A percentile compares a stretch with the other conserved stretches of the same genome.
phyloP scores from a whole-genome alignment of 2,888 invertebrate species.

The Thereva nobilitata region DNA sequence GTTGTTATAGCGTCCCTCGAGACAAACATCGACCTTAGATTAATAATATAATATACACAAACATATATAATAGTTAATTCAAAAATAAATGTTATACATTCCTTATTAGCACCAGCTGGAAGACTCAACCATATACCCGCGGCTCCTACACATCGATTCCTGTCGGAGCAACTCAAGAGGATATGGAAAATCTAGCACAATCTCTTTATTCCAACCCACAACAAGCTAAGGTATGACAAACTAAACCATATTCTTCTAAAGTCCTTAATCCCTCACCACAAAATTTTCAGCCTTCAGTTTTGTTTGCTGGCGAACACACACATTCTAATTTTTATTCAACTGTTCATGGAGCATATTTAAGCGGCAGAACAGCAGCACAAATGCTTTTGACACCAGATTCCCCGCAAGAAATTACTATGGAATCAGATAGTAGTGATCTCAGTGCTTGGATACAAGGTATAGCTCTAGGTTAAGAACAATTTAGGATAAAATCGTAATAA shows the following conservation, averaged over 20 bases:
- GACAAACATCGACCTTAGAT: too few relatives aligned
- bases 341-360: conserved; percentile 90
- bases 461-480: conserved; percentile 66
- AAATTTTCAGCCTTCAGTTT: conserved; percentile 69
- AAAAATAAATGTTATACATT: too few relatives aligned
- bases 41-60: too few relatives aligned
- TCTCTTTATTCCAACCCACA: conserved; percentile 76
- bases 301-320: conserved; percentile 95
- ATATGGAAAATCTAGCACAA: conserved; percentile 84
- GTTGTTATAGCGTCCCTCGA: too few relatives aligned
- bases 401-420: conserved; percentile 68
- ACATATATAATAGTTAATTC: too few relatives aligned
- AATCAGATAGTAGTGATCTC: conserved; percentile 78
- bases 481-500: neutral
- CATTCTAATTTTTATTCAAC: conserved; percentile 94
- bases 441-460: conserved; percentile 90
- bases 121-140: conserved; percentile 76
- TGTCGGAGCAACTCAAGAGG: conserved; percentile 84
- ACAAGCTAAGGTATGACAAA: conserved; percentile 66
- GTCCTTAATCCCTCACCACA: neutral
- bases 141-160: conserved; percentile 93
- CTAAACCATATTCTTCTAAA: neutral
- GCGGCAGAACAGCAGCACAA: conserved; percentile 82
- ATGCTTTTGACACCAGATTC: conserved; percentile 68
- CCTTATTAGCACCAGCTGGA: conserved; percentile 82